These are phyloP conservation scores for Troilus luridus DNA, from an alignment of 2,888 invertebrate genomes.

Conservation along the genomic window DNA sequence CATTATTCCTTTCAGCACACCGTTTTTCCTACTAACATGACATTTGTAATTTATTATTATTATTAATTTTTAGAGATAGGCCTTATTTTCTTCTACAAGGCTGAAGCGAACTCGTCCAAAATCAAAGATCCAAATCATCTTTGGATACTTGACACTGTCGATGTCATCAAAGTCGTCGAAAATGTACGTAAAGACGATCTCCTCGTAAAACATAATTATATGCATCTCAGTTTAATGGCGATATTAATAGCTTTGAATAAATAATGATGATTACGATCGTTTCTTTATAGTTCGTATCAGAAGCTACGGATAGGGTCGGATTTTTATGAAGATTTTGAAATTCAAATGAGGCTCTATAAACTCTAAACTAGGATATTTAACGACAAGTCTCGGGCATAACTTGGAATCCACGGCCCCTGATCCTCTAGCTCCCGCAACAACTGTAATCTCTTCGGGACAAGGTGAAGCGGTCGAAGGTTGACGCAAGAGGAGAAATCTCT, in stretches of 20 bases:
- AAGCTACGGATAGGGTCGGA: background rate
- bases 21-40: too few species aligned
- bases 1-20: too few species aligned
- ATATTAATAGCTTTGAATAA: background rate
- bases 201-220: background rate
- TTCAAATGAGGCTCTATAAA: background rate
- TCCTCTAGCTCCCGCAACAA: background rate
- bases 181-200: background rate
- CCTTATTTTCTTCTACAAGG: too few species aligned
- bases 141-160: too few species aligned
- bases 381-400: background rate
- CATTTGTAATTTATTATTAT: too few species aligned
- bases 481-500: conserved; percentile 34
- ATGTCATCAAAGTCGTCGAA: too few species aligned
- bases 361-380: background rate
- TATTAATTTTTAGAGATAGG: too few species aligned
- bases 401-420: background rate
- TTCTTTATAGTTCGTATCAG: background rate
- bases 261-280: background rate
- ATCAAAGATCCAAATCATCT: too few species aligned
- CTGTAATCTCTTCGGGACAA: background rate
- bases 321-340: background rate
- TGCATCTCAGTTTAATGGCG: background rate
- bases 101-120: too few species aligned
- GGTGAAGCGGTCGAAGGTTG: conserved; percentile 19